Percentiles rank a stretch among this genome's conserved stretches.
phyloP scores from a whole-genome alignment of 1,140 invertebrate species.

The Melitaea cinxia region DNA sequence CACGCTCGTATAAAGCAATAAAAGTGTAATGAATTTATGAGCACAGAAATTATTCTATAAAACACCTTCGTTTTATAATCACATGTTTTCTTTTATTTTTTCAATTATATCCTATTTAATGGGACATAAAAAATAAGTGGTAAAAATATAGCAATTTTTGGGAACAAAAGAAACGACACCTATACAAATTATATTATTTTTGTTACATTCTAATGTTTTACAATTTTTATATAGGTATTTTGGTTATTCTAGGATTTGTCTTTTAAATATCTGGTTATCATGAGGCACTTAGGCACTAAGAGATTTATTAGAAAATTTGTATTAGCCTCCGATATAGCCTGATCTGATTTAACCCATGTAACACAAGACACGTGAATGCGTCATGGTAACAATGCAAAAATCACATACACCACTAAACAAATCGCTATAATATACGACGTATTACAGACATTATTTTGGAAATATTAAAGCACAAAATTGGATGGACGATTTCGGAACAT shows the following conservation, averaged over 20 bases:
- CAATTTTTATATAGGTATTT: no score
- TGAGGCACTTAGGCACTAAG: conserved; percentile 20
- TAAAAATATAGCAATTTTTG: no score
- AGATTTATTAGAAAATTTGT: conserved; percentile 50
- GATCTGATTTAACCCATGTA: conserved; percentile 61
- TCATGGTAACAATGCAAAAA: conserved; percentile 42
- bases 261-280: conserved; percentile 13
- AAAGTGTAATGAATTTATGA: conserved; percentile 49
- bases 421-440: not conserved
- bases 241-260: no score
- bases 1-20: conserved; percentile 55
- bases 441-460: not conserved
- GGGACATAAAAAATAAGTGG: conserved; percentile 18
- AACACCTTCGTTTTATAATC: conserved; percentile 36
- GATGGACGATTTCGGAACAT: not conserved
- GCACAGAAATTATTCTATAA: conserved; percentile 41
- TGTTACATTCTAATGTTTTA: not conserved
- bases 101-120: conserved; percentile 27
- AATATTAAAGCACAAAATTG: not conserved
- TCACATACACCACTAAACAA: conserved; percentile 1
- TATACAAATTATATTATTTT: not conserved
- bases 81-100: conserved; percentile 28
- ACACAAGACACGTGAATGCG: conserved; percentile 58
- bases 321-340: conserved; percentile 43
- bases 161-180: not conserved